phyloP scores from a whole-genome alignment of 2,888 invertebrate genomes.

The Maniola hyperantus region DNA sequence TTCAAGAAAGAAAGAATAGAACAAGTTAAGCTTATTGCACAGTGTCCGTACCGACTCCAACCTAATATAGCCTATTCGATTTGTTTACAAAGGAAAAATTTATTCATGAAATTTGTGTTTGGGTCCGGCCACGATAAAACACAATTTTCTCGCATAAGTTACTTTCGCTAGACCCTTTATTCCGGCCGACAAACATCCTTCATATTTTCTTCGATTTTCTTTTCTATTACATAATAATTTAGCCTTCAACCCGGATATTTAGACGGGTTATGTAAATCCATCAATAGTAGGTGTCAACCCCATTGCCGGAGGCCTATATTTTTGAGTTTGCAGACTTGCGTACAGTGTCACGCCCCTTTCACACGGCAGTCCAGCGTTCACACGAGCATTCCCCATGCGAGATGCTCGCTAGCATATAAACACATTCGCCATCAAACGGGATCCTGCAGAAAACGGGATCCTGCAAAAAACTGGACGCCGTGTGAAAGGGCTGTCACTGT shows the following conservation, averaged over 20 bases:
- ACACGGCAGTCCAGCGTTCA: no score
- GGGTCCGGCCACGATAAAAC: constrained; percentile 65
- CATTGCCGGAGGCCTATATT: no score
- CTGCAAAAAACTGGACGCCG: no score
- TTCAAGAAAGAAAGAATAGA: constrained; percentile 10
- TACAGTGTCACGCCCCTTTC: no score
- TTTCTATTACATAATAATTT: constrained; percentile 18
- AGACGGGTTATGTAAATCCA: not conserved
- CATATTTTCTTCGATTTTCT: constrained; percentile 35
- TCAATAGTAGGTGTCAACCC: not conserved
- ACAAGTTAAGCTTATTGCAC: constrained; percentile 20
- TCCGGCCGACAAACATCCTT: constrained; percentile 37
- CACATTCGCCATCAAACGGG: no score
- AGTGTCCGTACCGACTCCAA: constrained; percentile 55
- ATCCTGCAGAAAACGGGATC: no score
- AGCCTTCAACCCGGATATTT: not conserved
- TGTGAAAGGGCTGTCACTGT: no score
- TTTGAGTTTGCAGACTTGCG: no score
- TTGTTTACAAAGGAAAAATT: constrained; percentile 82
- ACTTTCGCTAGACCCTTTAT: constrained; percentile 39
- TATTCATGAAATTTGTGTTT: constrained; percentile 82
- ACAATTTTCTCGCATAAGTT: constrained; percentile 70
- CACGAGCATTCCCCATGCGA: no score
- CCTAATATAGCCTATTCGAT: constrained; percentile 77
- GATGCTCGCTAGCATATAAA: no score